Evolutionary conservation across 92 coral and sea anemone species (phyloP).

Genomic region (Paragorgia papillata): DNA sequence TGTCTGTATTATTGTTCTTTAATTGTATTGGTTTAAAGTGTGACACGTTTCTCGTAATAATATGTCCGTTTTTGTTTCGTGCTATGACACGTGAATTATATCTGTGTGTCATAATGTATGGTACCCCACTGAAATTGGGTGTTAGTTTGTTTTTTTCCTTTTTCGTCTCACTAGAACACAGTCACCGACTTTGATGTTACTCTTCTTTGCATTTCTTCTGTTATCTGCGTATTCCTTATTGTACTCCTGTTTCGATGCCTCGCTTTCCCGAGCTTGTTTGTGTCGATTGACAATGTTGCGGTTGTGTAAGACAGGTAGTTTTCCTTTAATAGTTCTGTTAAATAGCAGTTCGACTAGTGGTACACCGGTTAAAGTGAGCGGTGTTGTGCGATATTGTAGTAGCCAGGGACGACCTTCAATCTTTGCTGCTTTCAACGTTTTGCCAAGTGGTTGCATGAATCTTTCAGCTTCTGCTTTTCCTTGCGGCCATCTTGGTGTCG

Average conservation of each 20-base stretch:
- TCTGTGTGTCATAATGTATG: neutral
- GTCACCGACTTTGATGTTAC: constrained; percentile 18
- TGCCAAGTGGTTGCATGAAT: too few relatives aligned
- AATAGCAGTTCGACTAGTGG: too few relatives aligned
- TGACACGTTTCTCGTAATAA: constrained; percentile 3
- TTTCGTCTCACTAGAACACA: neutral
- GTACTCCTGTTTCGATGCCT: neutral
- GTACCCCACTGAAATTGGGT: neutral
- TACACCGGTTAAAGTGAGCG: too few relatives aligned
- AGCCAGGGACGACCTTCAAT: too few relatives aligned
- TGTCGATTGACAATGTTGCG: too few relatives aligned
- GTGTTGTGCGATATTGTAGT: too few relatives aligned
- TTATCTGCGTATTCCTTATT: constrained; percentile 15
- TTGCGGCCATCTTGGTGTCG: too few relatives aligned
- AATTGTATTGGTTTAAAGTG: constrained; percentile 6
- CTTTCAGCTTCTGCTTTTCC: too few relatives aligned
- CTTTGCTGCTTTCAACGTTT: too few relatives aligned
- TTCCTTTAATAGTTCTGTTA: too few relatives aligned
- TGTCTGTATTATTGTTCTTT: neutral
- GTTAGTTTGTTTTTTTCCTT: neutral
- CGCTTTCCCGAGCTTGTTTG: too few relatives aligned
- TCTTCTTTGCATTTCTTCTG: neutral
- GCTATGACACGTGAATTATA: neutral
- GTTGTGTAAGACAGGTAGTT: too few relatives aligned
- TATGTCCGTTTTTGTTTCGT: constrained; percentile 2